Conservation (phyloP, 1,140 invertebrate species). For the Drosophila azteca region DNA sequence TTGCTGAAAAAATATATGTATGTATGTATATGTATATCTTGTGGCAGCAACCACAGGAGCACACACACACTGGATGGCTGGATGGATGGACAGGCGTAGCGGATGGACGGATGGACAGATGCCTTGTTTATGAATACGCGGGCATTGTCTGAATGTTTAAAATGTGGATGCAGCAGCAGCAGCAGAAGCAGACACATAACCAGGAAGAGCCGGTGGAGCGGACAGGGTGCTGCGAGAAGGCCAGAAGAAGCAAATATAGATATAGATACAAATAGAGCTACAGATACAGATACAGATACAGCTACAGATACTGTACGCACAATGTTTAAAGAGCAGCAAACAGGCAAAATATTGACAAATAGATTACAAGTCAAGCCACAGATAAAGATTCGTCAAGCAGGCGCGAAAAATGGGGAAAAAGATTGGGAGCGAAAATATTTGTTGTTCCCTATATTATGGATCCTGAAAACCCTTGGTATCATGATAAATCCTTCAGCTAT, state of each 20-base stretch:
- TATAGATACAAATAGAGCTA: constrained; percentile 3
- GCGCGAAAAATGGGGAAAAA: constrained; percentile 12
- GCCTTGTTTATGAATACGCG: constrained; percentile 75
- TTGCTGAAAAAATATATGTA: constrained; percentile 45
- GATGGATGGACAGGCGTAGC: constrained; percentile 9
- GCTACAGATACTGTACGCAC: constrained; percentile 27
- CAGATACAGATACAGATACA: constrained; percentile 22
- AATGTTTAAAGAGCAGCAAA: constrained; percentile 68
- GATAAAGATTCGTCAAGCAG: constrained; percentile 20
- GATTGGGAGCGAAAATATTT: neutral
- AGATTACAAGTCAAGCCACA: constrained; percentile 71
- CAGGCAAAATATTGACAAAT: constrained; percentile 79
- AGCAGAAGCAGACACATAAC: constrained; percentile 16
- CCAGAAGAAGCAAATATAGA: constrained; percentile 41
- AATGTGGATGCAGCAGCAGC: constrained; percentile 11
- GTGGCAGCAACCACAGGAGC: constrained; percentile 16
- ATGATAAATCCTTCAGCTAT: too few species aligned
- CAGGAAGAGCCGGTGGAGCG: constrained; percentile 38
- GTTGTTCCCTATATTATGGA: too few species aligned
- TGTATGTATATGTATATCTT: neutral
- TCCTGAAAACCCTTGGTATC: too few species aligned
- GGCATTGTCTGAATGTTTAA: constrained; percentile 62
- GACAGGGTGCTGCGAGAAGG: neutral
- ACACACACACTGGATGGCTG: constrained; percentile 8
- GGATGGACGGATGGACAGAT: constrained; percentile 29